Evolutionary conservation across 2,113 vertebrate species (phyloP), one percentile per base, ranked within the genome.

Genomic region (Laticauda laticaudata): DNA sequence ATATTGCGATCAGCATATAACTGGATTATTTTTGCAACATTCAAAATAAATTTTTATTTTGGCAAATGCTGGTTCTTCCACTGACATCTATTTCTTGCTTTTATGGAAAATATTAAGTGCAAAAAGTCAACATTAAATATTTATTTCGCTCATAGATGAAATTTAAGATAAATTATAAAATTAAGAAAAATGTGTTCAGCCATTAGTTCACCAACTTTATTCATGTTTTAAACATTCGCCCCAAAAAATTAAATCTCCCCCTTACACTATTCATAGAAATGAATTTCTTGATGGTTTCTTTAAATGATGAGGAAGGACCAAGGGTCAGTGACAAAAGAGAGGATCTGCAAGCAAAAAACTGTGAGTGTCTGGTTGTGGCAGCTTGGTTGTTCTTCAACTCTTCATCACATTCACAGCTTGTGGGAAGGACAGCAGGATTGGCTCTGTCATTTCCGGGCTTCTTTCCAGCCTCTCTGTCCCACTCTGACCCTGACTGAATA

Each of bases 51-150:
- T 10, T 24, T 69, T 56, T 93, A 43, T 53, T 6, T 15, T 9
- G 12, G 1, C 26, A 51, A 20, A 88, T 53, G 61, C 53, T 69
- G 69, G 53, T 88, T 92, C 23, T 91, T 69, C 18, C 87, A 15
- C 2, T 2, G 34, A 87, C 18, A 0, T 0, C 43, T 51, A 21
- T 45, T 88, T 88, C n/a, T 1, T 20, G 56, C 1, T 0, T 53
- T 6, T n/a, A 55, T 75, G 54, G 92, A 86, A 91, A 64, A 5
- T 54, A 86, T 0, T 0, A 20, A 86, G 21, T 8, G 24, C 87
- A 92, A 45, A 90, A 61, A 34, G 26, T 75, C 87, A 88, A 43
- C 10, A 14, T 54, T n/a, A 85, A 81, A 88, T 14, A 15, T 92
- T 43, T 88, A 69, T 75, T 75, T n/a, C 18, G 64, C 14, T 34